phyloP scores from a whole-genome alignment of 1,140 invertebrate species.

The Pantala flavescens region DNA sequence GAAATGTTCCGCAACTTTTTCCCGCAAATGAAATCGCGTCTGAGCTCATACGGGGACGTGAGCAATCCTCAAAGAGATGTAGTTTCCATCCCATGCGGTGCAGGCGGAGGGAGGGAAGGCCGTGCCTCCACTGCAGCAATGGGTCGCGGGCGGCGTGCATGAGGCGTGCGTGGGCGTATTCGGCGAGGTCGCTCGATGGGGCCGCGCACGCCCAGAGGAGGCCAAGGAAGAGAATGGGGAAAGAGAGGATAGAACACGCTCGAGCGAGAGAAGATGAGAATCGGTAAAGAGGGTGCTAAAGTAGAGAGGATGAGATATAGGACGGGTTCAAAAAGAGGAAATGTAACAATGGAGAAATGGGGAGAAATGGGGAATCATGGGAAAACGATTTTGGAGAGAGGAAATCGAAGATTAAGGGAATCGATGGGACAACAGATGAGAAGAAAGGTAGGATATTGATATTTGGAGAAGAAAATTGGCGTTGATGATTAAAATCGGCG shows the following conservation, averaged over 20 bases:
- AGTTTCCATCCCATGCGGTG: background rate
- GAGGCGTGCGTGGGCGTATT: slow-evolving; percentile 6
- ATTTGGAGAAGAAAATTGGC: too few species aligned
- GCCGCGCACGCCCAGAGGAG: background rate
- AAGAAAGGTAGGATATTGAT: too few species aligned
- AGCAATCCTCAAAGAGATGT: too few species aligned
- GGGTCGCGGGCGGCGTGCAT: background rate
- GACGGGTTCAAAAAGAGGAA: background rate
- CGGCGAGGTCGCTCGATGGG: background rate
- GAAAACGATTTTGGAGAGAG: too few species aligned
- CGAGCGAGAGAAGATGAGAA: background rate
- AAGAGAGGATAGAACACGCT: background rate
- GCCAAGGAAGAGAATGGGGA: background rate
- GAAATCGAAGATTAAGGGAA: too few species aligned
- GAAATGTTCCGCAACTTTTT: too few species aligned
- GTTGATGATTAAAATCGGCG: too few species aligned
- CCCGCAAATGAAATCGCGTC: too few species aligned
- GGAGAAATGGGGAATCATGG: too few species aligned
- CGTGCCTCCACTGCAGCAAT: slow-evolving; percentile 2
- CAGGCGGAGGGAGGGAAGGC: background rate
- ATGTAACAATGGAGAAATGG: too few species aligned
- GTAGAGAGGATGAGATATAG: background rate
- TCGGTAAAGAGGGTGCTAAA: background rate
- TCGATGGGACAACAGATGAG: too few species aligned
- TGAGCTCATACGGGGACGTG: too few species aligned